These are phyloP conservation scores for Thalassophryne amazonica DNA, from an alignment of 2,797 vertebrate species.

Conservation along the genomic window DNA sequence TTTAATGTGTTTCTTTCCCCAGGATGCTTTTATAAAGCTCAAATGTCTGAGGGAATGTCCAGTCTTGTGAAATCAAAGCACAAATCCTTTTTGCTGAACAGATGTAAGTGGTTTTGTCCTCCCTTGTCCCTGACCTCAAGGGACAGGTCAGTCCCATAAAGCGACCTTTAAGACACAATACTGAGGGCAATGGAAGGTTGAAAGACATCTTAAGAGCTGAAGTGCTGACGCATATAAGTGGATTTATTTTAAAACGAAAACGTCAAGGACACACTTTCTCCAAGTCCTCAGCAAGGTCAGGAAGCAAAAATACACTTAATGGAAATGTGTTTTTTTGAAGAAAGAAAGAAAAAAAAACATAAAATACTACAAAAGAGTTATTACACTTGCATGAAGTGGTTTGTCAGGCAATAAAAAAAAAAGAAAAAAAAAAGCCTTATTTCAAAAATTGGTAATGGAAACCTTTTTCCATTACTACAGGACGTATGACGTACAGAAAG, in stretches of 20 bases:
- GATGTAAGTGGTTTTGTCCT: constrained; percentile 18
- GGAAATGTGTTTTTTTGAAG: too few species aligned
- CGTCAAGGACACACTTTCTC: neutral
- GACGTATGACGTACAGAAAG: too few species aligned
- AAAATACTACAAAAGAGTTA: too few species aligned
- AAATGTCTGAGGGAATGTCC: neutral
- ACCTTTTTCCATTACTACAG: too few species aligned
- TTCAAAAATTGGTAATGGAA: too few species aligned
- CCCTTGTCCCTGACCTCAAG: constrained; percentile 14
- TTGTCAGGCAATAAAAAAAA: too few species aligned
- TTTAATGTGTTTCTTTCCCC: neutral
- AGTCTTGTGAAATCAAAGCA: constrained; percentile 14
- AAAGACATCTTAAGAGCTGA: constrained; percentile 10
- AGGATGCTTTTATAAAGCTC: constrained; percentile 4
- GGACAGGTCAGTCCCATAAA: constrained; percentile 34
- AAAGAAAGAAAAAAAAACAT: too few species aligned
- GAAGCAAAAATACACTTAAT: too few species aligned
- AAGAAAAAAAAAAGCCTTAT: too few species aligned
- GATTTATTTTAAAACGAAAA: constrained; percentile 4
- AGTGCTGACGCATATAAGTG: neutral
- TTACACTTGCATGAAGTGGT: too few species aligned
- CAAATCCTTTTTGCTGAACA: constrained; percentile 18
- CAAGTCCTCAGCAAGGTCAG: neutral
- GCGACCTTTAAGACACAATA: constrained; percentile 30
- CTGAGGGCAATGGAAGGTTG: constrained; percentile 9